phyloP scores from a whole-genome alignment of 2,797 vertebrate species.

The Sebastes miniatus region DNA sequence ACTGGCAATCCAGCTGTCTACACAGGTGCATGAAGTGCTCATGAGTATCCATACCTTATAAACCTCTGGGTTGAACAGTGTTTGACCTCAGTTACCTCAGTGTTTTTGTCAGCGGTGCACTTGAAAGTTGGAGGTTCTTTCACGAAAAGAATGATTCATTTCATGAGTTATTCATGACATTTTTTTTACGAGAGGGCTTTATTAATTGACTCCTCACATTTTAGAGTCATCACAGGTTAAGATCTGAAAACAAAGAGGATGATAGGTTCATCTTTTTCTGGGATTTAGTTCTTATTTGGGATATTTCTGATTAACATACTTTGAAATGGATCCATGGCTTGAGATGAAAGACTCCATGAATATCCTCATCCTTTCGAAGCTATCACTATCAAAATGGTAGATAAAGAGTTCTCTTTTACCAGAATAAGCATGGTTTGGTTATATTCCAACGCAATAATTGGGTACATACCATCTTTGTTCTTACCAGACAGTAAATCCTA shows the following conservation, averaged over 20 bases:
- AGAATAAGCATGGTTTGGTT: constrained; percentile 16
- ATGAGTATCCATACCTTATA: constrained; percentile 6
- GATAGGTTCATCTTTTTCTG: not conserved
- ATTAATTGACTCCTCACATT: not conserved
- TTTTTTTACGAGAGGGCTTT: not conserved
- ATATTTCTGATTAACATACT: constrained; percentile 10
- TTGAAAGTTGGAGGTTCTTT: not conserved
- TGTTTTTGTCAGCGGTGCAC: constrained; percentile 8
- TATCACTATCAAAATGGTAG: constrained; percentile 34
- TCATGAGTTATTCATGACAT: not conserved
- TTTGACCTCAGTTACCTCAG: not conserved
- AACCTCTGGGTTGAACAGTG: not conserved
- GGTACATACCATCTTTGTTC: constrained; percentile 19
- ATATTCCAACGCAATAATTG: constrained; percentile 11
- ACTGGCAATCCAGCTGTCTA: constrained; percentile 77
- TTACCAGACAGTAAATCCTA: constrained; percentile 10
- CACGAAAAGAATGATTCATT: not conserved
- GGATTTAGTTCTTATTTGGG: constrained; percentile 18
- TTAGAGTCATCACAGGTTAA: not conserved
- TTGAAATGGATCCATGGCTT: constrained; percentile 38
- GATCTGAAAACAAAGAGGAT: not conserved
- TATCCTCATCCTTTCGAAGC: constrained; percentile 20
- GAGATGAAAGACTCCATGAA: constrained; percentile 39
- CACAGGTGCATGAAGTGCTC: constrained; percentile 82
- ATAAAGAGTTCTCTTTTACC: constrained; percentile 14